A percentile compares a stretch with the other conserved stretches of the same genome.
These are phyloP conservation scores for Zingel zingel DNA, from an alignment of 2,113 vertebrate species.

Conservation along the genomic window DNA sequence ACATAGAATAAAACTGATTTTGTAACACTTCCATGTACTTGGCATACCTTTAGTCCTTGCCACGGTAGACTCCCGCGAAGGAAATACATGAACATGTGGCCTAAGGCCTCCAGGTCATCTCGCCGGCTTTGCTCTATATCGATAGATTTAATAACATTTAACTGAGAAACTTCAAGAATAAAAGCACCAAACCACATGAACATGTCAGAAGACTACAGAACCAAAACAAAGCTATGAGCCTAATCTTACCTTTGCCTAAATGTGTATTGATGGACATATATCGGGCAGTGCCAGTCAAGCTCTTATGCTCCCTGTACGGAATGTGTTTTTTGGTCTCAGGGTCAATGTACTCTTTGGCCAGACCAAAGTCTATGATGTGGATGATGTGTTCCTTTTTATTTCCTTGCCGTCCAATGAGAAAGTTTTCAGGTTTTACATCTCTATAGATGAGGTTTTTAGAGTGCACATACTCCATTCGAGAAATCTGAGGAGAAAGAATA, in stretches of 20 bases:
- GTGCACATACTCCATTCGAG: conserved; percentile 98
- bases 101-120: conserved; percentile 98
- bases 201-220: background rate
- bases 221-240: background rate
- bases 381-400: conserved; percentile 98
- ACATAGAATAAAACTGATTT: background rate
- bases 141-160: conserved; percentile 53
- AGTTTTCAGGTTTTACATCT: conserved; percentile 99
- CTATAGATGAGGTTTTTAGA: conserved; percentile 99
- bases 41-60: conserved; percentile 96
- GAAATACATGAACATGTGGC: conserved; percentile 99
- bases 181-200: background rate
- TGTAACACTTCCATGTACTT: background rate
- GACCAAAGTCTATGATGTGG: conserved; percentile 99
- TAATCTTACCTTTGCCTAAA: conserved; percentile 95
- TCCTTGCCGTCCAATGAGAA: conserved; percentile 97
- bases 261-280: conserved; percentile 99
- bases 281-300: conserved; percentile 96
- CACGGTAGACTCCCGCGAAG: conserved; percentile 98
- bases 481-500: conserved; percentile 86
- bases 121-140: conserved; percentile 95
- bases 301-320: conserved; percentile 99
- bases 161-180: conserved; percentile 23
- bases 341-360: conserved; percentile 99
- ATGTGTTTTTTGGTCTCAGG: conserved; percentile 99